Base-by-base conservation (phyloP, 2,797 vertebrate species). In the Antennarius maculatus region DNA sequence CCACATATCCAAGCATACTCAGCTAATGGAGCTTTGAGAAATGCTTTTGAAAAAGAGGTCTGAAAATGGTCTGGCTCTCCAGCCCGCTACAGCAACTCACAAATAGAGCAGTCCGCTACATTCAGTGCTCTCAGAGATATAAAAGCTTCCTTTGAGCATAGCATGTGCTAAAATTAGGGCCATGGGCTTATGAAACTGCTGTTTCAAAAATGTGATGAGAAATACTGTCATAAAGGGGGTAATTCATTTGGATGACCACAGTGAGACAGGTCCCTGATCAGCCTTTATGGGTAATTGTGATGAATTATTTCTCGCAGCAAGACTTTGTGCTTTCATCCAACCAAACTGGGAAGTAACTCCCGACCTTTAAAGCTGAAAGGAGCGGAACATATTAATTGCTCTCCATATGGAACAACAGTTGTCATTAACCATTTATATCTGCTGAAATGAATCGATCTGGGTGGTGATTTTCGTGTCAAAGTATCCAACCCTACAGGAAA, bases 21-120 rank as follows among this genome's bases (percentile, higher is more conserved):
- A 54, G 83, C 88, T 91, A 91, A 92, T 92, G 87, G 88, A 86
- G 79, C 82, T 16, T 64, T 70, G 72, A 90, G 86, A 85, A 85
- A 83, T 70, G 85, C 88, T 88, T 76, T 86, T 79, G 66, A 84
- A 88, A 81, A 83, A 78, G 46, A 75, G 72, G 82, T 66, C 12
- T 83, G 77, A 76, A 91, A 89, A 89, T 87, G 86, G 88, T 86
- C 82, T 77, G 71, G 82, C 87, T 90, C 85, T 84, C 69, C 68
- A 74, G 74, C 78, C 85, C 86, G 87, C 84, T 77, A 60, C 80
- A 67, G 74, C 53, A 58, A 71, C 82, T 83, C 85, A 69, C 70
- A 89, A 86, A 89, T 77, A 89, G 76, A 88, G 78, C 17, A 72
- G 83, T 65, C 69, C 69, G 53, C 65, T 59, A 72, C 68, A 69